Percentiles rank a stretch among this genome's conserved stretches.
phyloP scores from a whole-genome alignment of 2,113 vertebrate species.

The Ameiurus melas region DNA sequence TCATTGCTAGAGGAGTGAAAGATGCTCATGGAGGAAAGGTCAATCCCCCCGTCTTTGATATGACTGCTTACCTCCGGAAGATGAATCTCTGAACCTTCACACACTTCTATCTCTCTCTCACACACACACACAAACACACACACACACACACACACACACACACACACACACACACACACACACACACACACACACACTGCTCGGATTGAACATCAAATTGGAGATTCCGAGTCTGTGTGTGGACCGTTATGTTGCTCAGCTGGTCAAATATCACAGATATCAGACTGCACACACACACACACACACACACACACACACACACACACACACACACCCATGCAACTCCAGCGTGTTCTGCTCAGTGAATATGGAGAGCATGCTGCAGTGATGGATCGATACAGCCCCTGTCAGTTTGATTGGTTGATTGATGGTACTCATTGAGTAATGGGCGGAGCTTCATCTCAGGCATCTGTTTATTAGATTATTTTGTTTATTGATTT shows the following conservation, averaged over 20 bases:
- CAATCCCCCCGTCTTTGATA: slow-evolving; percentile 39
- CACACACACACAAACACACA: neutral
- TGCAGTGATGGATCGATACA: neutral
- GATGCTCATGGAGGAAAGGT: slow-evolving; percentile 51
- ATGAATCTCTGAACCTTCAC: neutral
- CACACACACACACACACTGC: slow-evolving; percentile 2
- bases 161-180: slow-evolving; percentile 17
- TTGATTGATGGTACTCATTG: slow-evolving; percentile 14
- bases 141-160: neutral
- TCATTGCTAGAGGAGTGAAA: slow-evolving; percentile 50
- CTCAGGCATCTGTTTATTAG: slow-evolving; percentile 14
- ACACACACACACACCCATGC: slow-evolving; percentile 1
- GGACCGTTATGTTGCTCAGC: too few species aligned
- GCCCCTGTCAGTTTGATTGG: neutral
- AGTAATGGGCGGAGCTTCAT: slow-evolving; percentile 7
- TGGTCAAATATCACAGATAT: too few species aligned
- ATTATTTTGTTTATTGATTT: neutral
- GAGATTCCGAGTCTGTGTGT: too few species aligned
- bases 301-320: slow-evolving; percentile 19
- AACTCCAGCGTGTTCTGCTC: neutral
- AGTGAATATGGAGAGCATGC: neutral
- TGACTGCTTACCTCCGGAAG: slow-evolving; percentile 41
- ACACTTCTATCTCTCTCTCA: too few species aligned
- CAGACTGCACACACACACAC: neutral
- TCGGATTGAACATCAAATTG: too few species aligned